Evolutionary conservation across 1,140 invertebrate species (phyloP).

Genomic region (Saccostrea echinata): DNA sequence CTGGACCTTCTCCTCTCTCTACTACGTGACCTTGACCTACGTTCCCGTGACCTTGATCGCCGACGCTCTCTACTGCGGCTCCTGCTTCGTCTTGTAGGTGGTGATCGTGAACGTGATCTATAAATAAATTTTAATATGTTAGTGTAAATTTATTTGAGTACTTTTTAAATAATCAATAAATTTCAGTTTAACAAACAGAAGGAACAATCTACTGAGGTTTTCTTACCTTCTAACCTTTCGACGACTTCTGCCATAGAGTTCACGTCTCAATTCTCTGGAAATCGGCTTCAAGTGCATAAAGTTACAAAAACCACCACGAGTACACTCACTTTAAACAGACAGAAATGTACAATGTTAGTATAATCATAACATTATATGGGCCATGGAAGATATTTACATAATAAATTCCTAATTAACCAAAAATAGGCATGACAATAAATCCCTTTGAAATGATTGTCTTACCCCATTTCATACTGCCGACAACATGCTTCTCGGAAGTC

Average conservation of each 20-base stretch:
- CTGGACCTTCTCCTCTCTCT: slow-evolving; percentile 66
- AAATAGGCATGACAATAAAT: too few relatives aligned
- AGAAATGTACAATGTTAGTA: background rate
- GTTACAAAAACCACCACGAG: slow-evolving; percentile 98
- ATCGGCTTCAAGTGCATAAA: slow-evolving; percentile 99
- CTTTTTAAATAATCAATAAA: too few relatives aligned
- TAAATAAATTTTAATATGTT: background rate
- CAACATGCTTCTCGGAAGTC: slow-evolving; percentile 99
- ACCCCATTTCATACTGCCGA: slow-evolving; percentile 99
- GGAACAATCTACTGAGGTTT: background rate
- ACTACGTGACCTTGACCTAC: slow-evolving; percentile 65
- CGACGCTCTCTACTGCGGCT: slow-evolving; percentile 61
- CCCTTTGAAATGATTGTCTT: slow-evolving; percentile 57
- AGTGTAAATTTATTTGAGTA: too few relatives aligned
- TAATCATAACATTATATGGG: too few relatives aligned
- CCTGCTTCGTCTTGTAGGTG: slow-evolving; percentile 70
- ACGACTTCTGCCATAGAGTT: slow-evolving; percentile 84
- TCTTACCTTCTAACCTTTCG: slow-evolving; percentile 68
- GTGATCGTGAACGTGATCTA: slow-evolving; percentile 75
- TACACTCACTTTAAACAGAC: slow-evolving; percentile 89
- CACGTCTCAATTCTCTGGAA: slow-evolving; percentile 91
- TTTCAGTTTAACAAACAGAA: background rate
- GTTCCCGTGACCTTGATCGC: slow-evolving; percentile 65
- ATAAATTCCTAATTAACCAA: too few relatives aligned
- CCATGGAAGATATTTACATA: too few relatives aligned